Base-by-base conservation (phyloP, 2,797 vertebrate species). In the Phoxinus dragarum region DNA sequence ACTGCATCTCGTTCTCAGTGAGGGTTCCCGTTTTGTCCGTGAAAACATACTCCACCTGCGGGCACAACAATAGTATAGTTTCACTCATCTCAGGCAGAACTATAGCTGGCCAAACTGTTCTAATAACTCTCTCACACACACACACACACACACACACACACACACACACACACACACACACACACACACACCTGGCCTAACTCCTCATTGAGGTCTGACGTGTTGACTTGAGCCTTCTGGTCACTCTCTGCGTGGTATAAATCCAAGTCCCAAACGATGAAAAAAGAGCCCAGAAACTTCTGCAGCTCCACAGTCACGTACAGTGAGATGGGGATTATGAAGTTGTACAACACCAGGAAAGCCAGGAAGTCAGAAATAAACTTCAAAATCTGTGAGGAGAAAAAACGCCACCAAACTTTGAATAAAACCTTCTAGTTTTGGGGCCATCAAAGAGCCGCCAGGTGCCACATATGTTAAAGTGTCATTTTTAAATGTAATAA, bases 221-320 rank as follows among this genome's bases (percentile, higher is more conserved):
- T 99, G 96, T 99, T 99, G 91, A 99, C 98, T 92, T 99, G 98
- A 31, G 98, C 98, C 92, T 97, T 97, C 94, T 99, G 96, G 92
- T 97, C 96, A 80, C 95, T 97, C 93, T 98, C 97, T 91, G 97
- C 96, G 2, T 99, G 98, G 91, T 99, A 99, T 31, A 99, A 95
- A 92, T 99, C 98, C 93, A 99, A 94, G 93, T 99, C 98, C 98
- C 97, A 99, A 87, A 96, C 96, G 89, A 99, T 99, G 90, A 99
- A 99, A 94, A 99, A 99, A 1, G 98, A 99, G 54, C 98, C 98
- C 89, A 99, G 93, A 90, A 99, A 99, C 92, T 99, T 99, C 92
- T 99, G 98, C 98, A 99, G 97, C 95, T 99, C 98, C 83, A 99
- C 98, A 0, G 98, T 99, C 68, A 99, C 98, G 54, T 99, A 99